These are phyloP conservation scores for Struthidea cinerea DNA, from an alignment of 2,113 vertebrate genomes.

Conservation along the genomic window DNA sequence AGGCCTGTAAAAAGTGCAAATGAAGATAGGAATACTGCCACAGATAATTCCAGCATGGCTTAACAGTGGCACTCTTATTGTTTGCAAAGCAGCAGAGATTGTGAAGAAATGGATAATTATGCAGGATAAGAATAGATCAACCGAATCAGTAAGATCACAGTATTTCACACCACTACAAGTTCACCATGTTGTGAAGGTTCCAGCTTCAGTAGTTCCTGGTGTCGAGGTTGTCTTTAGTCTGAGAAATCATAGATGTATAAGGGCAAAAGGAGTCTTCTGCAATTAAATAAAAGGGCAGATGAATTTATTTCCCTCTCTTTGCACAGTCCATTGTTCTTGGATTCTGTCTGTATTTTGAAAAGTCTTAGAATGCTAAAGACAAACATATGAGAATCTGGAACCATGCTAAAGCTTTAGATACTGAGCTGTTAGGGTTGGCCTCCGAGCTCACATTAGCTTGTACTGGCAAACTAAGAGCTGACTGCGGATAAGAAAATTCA, in stretches of 20 bases:
- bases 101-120: background rate
- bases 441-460: constrained; percentile 55
- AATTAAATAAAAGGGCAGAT: background rate
- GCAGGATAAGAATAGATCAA: background rate
- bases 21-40: background rate
- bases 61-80: background rate
- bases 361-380: constrained; percentile 63
- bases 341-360: constrained; percentile 58
- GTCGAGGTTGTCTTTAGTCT: background rate
- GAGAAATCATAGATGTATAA: background rate
- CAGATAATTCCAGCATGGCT: background rate
- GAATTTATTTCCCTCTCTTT: constrained; percentile 45
- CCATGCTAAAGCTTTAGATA: constrained; percentile 51
- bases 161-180: background rate
- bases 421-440: constrained; percentile 54
- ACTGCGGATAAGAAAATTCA: constrained; percentile 55
- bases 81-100: background rate
- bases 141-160: background rate
- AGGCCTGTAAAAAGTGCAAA: background rate
- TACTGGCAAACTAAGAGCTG: constrained; percentile 62
- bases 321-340: constrained; percentile 52
- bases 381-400: constrained; percentile 61
- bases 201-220: background rate
- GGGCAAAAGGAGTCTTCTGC: background rate
- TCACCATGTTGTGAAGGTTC: background rate